A percentile compares a stretch with the other conserved stretches of the same genome.
phyloP scores from a whole-genome alignment of 2,113 vertebrate genomes.

The Pachycephala philippinensis region DNA sequence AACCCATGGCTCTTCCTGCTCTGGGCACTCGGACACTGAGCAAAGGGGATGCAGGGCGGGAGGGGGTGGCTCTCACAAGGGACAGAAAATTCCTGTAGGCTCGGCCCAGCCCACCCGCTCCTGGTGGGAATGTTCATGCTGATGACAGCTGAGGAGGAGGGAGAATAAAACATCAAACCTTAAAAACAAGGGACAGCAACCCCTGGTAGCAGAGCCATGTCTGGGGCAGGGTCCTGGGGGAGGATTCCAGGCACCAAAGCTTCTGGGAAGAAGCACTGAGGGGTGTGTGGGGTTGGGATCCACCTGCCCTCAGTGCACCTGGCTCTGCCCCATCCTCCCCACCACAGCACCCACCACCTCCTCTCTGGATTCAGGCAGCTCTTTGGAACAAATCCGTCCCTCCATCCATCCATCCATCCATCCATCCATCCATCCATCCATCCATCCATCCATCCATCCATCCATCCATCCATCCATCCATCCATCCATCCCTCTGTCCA shows the following conservation, averaged over 20 bases:
- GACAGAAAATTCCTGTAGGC: neutral
- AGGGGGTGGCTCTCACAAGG: neutral
- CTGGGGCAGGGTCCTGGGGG: neutral
- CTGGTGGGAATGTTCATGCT: neutral
- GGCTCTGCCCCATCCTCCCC: neutral
- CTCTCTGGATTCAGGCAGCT: neutral
- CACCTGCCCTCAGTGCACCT: neutral
- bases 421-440: neutral
- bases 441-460: neutral
- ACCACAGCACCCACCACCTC: neutral
- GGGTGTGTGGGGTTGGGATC: neutral
- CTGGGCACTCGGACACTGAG: neutral
- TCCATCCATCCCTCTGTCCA: neutral
- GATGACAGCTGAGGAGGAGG: neutral
- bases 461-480: neutral
- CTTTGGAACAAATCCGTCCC: neutral
- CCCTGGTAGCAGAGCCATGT: fast-evolving
- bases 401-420: neutral
- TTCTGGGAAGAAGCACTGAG: neutral
- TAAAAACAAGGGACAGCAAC: neutral
- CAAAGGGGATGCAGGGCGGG: neutral
- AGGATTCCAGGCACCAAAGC: neutral
- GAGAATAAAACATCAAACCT: neutral
- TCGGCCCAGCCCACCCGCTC: neutral
- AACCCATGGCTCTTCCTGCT: neutral